phyloP scores from a whole-genome alignment of 1,140 invertebrate species.

The Elysia chlorotica region DNA sequence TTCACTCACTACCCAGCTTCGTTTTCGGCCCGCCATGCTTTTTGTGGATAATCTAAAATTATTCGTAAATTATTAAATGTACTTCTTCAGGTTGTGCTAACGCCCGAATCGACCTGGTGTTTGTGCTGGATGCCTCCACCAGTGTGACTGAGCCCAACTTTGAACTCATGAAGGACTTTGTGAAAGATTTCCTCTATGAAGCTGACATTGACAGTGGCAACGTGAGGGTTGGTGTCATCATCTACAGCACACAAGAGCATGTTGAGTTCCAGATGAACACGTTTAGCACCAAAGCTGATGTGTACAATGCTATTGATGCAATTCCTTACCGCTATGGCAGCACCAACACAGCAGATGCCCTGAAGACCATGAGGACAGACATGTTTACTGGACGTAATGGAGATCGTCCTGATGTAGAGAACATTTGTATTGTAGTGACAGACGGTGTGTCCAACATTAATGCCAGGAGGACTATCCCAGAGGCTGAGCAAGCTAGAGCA shows the following conservation, averaged over 20 bases:
- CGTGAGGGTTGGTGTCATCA: conserved; percentile 37
- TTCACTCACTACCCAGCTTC: too few species aligned
- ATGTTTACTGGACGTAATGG: conserved; percentile 38
- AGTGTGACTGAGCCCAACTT: conserved; percentile 47
- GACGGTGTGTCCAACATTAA: conserved; percentile 51
- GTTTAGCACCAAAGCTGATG: conserved; percentile 32
- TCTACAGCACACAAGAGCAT: conserved; percentile 39
- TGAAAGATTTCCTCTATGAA: conserved; percentile 37
- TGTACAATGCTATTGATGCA: conserved; percentile 34
- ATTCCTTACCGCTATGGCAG: conserved; percentile 43
- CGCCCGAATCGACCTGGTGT: conserved; percentile 41
- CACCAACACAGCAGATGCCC: conserved; percentile 43
- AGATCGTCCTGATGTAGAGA: conserved; percentile 39
- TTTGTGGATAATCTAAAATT: too few species aligned
- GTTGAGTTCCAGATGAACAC: conserved; percentile 36
- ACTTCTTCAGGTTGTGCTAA: conserved; percentile 26
- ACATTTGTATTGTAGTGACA: conserved; percentile 44
- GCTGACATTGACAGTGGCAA: conserved; percentile 41
- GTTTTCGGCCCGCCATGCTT: too few species aligned
- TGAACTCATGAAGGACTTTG: conserved; percentile 42
- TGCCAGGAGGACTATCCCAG: conserved; percentile 38
- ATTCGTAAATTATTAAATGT: too few species aligned
- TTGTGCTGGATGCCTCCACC: conserved; percentile 52
- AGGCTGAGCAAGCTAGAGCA: conserved; percentile 29
- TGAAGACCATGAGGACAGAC: conserved; percentile 33